Conservation (phyloP, 1,140 invertebrate species). For the Hycleus cichorii region DNA sequence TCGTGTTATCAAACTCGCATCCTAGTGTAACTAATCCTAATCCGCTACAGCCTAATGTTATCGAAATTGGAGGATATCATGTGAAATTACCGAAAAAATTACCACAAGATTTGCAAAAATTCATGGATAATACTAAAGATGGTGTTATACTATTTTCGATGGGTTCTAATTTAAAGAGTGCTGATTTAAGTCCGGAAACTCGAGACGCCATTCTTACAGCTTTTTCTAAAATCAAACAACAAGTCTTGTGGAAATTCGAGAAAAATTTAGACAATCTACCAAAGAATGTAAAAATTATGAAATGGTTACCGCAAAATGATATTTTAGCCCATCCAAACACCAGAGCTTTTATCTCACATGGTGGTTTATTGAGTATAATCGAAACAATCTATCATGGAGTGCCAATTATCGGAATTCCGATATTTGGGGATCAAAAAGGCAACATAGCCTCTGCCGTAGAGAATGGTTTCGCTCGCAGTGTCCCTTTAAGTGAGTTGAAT, state of each 20-base stretch:
- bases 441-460: slow-evolving; percentile 31
- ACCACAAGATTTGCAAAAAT: slow-evolving; percentile 42
- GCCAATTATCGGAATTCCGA: slow-evolving; percentile 44
- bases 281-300: slow-evolving; percentile 41
- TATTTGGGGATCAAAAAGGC: slow-evolving; percentile 35
- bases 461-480: slow-evolving; percentile 16
- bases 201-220: slow-evolving; percentile 40
- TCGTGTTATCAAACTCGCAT: slow-evolving; percentile 22
- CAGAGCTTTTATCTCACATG: slow-evolving; percentile 30
- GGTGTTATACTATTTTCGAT: slow-evolving; percentile 47
- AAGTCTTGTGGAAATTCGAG: slow-evolving; percentile 49
- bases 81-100: slow-evolving; percentile 37
- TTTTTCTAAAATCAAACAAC: slow-evolving; percentile 43
- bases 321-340: slow-evolving; percentile 41
- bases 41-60: slow-evolving; percentile 42
- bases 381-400: slow-evolving; percentile 47
- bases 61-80: slow-evolving; percentile 37
- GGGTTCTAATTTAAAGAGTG: slow-evolving; percentile 42
- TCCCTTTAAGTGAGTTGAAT: slow-evolving; percentile 3
- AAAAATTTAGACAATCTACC: slow-evolving; percentile 41
- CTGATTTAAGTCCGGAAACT: slow-evolving; percentile 36
- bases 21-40: slow-evolving; percentile 22
- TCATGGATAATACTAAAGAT: slow-evolving; percentile 41
- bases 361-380: slow-evolving; percentile 26
- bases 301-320: slow-evolving; percentile 54